Evolutionary conservation across 2,113 vertebrate genomes (phyloP), one percentile per base, ranked within the genome.

Genomic region (Thamnophis sirtalis): DNA sequence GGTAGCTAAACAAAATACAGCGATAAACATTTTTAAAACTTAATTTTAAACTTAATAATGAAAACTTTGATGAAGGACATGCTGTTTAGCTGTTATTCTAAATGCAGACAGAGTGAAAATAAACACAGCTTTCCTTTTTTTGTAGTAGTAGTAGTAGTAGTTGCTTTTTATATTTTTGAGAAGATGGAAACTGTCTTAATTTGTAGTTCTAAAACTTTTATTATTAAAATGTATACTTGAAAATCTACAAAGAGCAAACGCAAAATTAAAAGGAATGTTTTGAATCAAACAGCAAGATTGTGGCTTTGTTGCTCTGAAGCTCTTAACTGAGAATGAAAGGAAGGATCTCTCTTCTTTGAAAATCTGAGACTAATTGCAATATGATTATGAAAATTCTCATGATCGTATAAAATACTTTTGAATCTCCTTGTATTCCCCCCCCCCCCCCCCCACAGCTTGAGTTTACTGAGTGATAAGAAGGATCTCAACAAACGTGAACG

Each of bases 401-500:
- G 58, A 6, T 10, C 19, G 13, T 11, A 24, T 10, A 50, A 22
- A 48, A 58, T 84, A 51, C 86, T 48, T 85, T 91, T 63, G 85
- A 1, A 84, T 53, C 48, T 92, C 50, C 90, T 43, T 95, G 87
- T 50, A 51, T 28, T 92, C 91, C 22, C 92, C 92, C n/a, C n/a
- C n/a, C n/a, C n/a, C n/a, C n/a, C n/a, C 22, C 94, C 19, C 94
- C 93, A 4, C 88, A 99, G 99, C 93, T 97, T 99, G 88, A 98
- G 98, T 43, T 96, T 99, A 93, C 97, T 99, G 95, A 98, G 96
- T 1, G 98, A 99, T 38, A 94, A 96, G 13, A 98, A 98, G 86
- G 97, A 97, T 43, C 95, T 99, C 90, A 99, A 97, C 87, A 97
- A 96, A 53, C 97, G 98, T 95, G 99, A 99, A 94, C 95, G 94